These are phyloP conservation scores for Spilogale gracilis DNA, from an alignment of 2,113 vertebrate genomes.

Conservation along the genomic window DNA sequence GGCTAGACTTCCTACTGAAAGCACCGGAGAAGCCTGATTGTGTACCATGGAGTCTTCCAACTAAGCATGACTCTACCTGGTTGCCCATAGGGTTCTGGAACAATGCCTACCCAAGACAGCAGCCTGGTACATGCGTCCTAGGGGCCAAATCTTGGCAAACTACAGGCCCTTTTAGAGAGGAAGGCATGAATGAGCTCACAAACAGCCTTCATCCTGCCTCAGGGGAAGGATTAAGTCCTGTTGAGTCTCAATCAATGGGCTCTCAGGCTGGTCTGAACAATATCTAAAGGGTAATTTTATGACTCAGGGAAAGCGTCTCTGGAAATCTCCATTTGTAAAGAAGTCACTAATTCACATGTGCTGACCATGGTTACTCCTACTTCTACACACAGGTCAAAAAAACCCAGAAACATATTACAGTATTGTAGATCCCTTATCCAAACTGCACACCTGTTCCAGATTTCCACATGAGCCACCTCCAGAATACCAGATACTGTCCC, in stretches of 20 bases:
- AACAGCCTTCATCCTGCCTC: neutral
- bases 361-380: too few relatives aligned
- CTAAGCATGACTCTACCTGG: neutral
- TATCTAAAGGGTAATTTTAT: too few relatives aligned
- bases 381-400: too few relatives aligned
- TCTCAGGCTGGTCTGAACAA: too few relatives aligned
- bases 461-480: too few relatives aligned
- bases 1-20: neutral
- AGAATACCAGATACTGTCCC: neutral
- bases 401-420: too few relatives aligned
- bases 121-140: neutral
- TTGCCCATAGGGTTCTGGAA: neutral
- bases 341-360: too few relatives aligned
- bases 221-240: neutral
- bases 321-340: too few relatives aligned
- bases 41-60: neutral
- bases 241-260: neutral
- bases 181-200: neutral
- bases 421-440: too few relatives aligned
- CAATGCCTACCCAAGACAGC: neutral
- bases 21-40: neutral
- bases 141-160: neutral
- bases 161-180: neutral
- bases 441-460: too few relatives aligned
- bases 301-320: too few relatives aligned